Evolutionary conservation across 37 sponge, comb jelly and placozoan genomes (phyloP).

Genomic region (Diacarnus erythraeanus): DNA sequence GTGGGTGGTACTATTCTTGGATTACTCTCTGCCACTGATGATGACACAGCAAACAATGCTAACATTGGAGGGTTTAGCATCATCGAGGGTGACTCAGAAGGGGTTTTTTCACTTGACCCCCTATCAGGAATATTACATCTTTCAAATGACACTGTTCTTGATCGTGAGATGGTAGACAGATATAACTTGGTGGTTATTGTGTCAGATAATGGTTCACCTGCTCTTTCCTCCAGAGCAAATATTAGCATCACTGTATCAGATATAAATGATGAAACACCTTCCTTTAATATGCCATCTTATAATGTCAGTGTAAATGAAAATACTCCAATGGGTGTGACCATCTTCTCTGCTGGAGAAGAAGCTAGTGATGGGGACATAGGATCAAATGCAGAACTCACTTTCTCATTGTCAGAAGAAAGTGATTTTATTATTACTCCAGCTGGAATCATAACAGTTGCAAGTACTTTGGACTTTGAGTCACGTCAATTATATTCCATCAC

Average conservation of each 20-base stretch:
- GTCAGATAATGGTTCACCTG: slow-evolving; percentile 32
- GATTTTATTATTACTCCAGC: slow-evolving; percentile 26
- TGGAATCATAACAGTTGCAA: slow-evolving; percentile 12
- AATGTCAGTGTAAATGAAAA: slow-evolving; percentile 19
- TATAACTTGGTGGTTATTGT: slow-evolving; percentile 25
- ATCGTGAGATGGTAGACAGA: slow-evolving; percentile 27
- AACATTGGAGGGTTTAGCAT: slow-evolving; percentile 24
- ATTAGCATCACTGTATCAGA: slow-evolving; percentile 33
- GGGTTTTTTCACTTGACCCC: slow-evolving; percentile 15
- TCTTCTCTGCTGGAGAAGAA: slow-evolving; percentile 19
- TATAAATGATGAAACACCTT: slow-evolving; percentile 52
- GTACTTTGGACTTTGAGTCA: slow-evolving; percentile 27
- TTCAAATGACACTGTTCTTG: slow-evolving; percentile 1
- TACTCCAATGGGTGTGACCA: not conserved
- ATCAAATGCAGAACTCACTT: slow-evolving; percentile 24
- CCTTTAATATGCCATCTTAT: slow-evolving; percentile 13
- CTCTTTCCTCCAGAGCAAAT: slow-evolving; percentile 8
- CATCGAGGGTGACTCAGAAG: slow-evolving; percentile 3
- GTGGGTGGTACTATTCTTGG: slow-evolving; percentile 16
- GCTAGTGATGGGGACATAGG: slow-evolving; percentile 42
- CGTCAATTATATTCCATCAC: not conserved
- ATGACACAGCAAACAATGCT: slow-evolving; percentile 30
- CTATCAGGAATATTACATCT: slow-evolving; percentile 8
- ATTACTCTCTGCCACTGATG: slow-evolving; percentile 25
- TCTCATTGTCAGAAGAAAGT: slow-evolving; percentile 3